phyloP scores from a whole-genome alignment of 2,888 invertebrate genomes.

The Ormyrus nitidulus region DNA sequence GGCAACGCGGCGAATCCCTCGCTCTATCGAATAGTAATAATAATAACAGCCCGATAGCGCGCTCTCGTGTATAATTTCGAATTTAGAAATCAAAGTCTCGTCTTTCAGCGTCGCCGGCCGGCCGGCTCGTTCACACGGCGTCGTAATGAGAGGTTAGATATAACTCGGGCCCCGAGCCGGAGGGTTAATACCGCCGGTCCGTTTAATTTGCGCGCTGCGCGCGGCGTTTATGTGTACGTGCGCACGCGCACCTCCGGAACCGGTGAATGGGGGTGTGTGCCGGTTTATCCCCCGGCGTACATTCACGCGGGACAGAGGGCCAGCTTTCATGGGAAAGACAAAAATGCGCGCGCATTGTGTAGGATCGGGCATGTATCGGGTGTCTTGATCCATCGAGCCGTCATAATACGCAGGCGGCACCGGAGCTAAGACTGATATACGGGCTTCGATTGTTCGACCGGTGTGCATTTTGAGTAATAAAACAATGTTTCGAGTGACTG shows the following conservation, averaged over 20 bases:
- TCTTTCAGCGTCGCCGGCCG: constrained; percentile 59
- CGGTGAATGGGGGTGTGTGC: no score
- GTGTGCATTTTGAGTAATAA: no score
- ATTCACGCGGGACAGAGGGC: no score
- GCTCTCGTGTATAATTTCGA: constrained; percentile 58
- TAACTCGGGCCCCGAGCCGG: constrained; percentile 69
- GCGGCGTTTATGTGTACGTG: no score
- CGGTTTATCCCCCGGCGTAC: no score
- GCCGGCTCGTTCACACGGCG: constrained; percentile 69
- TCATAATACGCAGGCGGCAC: no score
- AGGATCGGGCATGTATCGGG: constrained; percentile 16
- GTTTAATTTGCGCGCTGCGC: constrained; percentile 70
- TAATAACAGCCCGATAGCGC: neutral
- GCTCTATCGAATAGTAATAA: neutral
- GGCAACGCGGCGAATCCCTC: neutral
- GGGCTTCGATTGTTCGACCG: no score
- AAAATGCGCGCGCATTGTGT: neutral
- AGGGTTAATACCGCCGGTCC: constrained; percentile 60
- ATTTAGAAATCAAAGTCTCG: constrained; percentile 67
- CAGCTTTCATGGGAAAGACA: no score
- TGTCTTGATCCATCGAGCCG: no score
- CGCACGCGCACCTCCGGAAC: no score
- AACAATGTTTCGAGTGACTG: no score
- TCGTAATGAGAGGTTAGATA: constrained; percentile 75
- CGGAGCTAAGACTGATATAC: no score